Percentiles rank a stretch among this genome's conserved stretches.
Conservation (phyloP, 2,113 vertebrate genomes). For the Gymnorhina tibicen region DNA sequence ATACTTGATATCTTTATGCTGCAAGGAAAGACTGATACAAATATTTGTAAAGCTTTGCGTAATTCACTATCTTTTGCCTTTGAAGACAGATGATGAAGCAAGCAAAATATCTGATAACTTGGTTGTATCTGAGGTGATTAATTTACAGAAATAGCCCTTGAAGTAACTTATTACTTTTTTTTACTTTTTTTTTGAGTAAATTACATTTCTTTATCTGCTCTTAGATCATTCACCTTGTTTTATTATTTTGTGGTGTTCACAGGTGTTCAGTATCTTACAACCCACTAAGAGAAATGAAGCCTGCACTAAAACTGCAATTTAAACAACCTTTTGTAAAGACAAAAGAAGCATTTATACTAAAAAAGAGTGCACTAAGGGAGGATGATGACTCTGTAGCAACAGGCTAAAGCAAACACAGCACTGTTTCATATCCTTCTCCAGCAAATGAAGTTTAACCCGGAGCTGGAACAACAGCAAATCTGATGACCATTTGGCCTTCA, state of each 20-base stretch:
- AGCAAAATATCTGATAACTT: not conserved
- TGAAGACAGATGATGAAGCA: not conserved
- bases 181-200: not conserved
- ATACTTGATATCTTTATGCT: not conserved
- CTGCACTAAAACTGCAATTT: not conserved
- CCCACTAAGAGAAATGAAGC: not conserved
- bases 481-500: not conserved
- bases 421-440: not conserved
- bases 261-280: not conserved
- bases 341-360: not conserved
- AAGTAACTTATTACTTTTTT: not conserved
- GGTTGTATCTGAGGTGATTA: not conserved
- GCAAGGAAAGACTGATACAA: not conserved
- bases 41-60: not conserved
- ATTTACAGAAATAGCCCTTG: not conserved
- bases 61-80: not conserved
- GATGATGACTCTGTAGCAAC: not conserved
- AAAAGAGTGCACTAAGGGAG: not conserved
- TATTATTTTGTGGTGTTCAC: not conserved
- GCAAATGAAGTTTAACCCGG: not conserved
- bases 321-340: not conserved
- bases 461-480: not conserved
- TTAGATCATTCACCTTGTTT: not conserved
- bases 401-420: not conserved
- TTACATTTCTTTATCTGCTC: not conserved